A percentile compares a stretch with the other conserved stretches of the same genome.
phyloP scores from a whole-genome alignment of 1,140 invertebrate genomes.

The Laodelphax striatellus region DNA sequence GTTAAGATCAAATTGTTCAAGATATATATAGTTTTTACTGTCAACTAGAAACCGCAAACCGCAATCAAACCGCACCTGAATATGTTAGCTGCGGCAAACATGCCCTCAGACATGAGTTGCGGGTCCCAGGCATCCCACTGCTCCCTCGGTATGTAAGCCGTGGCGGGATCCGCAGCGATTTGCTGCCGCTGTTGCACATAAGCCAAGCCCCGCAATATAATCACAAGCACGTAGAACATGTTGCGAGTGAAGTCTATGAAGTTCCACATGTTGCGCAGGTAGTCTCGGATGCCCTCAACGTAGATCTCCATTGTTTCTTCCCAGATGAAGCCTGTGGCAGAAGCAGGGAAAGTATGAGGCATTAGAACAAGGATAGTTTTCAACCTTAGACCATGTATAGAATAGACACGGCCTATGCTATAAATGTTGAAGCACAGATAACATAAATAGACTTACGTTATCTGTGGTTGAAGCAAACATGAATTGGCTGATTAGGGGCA shows the following conservation, averaged over 20 bases:
- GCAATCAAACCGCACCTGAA: conserved; percentile 44
- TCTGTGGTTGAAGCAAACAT: no score
- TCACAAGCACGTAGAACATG: conserved; percentile 67
- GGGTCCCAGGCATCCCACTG: conserved; percentile 89
- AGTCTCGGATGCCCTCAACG: conserved; percentile 67
- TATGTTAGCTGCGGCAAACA: conserved; percentile 91
- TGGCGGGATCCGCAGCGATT: conserved; percentile 47
- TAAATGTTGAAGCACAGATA: no score
- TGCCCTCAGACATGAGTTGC: conserved; percentile 84
- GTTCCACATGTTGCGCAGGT: conserved; percentile 90
- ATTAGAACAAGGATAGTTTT: no score
- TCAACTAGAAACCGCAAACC: no score
- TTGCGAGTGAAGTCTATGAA: conserved; percentile 90
- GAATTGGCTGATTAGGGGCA: no score
- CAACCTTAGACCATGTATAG: no score
- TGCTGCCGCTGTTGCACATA: conserved; percentile 60
- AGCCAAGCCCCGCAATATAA: conserved; percentile 60
- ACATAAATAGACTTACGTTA: no score
- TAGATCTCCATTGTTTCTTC: conserved; percentile 84
- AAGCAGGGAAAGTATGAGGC: not conserved
- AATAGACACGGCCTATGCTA: no score
- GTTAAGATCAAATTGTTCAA: no score
- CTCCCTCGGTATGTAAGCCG: conserved; percentile 63
- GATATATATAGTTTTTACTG: no score
- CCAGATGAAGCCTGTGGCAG: conserved; percentile 68